These are phyloP conservation scores for Uria lomvia DNA, from an alignment of 2,113 vertebrate species.

Conservation along the genomic window DNA sequence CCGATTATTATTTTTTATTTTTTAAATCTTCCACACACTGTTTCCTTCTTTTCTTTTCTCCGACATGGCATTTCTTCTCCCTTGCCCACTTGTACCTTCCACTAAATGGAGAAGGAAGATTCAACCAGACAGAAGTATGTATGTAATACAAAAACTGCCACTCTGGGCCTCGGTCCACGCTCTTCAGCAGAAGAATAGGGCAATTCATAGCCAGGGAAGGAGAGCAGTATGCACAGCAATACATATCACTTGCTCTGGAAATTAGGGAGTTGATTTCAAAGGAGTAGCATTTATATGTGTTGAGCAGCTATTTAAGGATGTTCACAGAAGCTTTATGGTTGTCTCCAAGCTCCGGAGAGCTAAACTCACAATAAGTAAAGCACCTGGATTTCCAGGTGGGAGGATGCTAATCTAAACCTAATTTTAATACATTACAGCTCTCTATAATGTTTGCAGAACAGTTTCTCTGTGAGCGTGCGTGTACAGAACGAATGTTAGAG, in stretches of 20 bases:
- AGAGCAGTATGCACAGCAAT: background rate
- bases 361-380: constrained; percentile 14
- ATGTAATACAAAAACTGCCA: background rate
- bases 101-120: background rate
- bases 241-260: background rate
- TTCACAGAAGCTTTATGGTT: constrained; percentile 10
- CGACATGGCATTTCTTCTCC: background rate
- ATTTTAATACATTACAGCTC: background rate
- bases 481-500: background rate
- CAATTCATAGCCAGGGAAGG: background rate
- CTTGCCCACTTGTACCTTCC: background rate
- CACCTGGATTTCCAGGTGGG: constrained; percentile 40
- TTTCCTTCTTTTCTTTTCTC: background rate
- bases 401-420: constrained; percentile 6
- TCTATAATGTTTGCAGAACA: background rate
- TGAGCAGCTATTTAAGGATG: constrained; percentile 40
- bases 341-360: background rate
- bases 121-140: background rate
- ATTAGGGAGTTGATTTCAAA: background rate
- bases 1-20: background rate
- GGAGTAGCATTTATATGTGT: background rate
- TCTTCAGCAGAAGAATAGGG: background rate
- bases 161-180: background rate
- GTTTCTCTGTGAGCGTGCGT: background rate
- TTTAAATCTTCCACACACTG: background rate